A percentile compares a stretch with the other conserved stretches of the same genome.
phyloP scores from a whole-genome alignment of 2,797 vertebrate genomes.

The Chrosomus eos region DNA sequence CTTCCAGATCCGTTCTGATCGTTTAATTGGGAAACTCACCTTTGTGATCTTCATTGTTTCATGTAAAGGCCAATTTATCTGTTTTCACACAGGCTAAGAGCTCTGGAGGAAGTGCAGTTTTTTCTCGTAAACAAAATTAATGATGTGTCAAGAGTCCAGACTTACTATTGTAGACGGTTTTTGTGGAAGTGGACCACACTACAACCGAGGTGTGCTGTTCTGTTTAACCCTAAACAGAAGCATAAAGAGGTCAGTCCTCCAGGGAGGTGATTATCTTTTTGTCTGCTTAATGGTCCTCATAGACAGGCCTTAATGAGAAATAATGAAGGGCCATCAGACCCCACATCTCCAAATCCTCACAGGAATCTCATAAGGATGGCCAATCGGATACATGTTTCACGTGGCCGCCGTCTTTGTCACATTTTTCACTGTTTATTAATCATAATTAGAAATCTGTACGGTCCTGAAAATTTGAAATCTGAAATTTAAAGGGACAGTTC shows the following conservation, averaged over 20 bases:
- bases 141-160: constrained; percentile 48
- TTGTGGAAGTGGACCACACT: constrained; percentile 60
- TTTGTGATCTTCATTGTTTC: constrained; percentile 41
- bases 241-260: constrained; percentile 62
- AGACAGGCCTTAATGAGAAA: constrained; percentile 64
- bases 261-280: constrained; percentile 63
- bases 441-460: neutral
- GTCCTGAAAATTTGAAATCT: neutral
- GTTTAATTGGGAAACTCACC: constrained; percentile 20
- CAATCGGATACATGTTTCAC: neutral
- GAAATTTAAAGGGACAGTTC: neutral
- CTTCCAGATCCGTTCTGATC: constrained; percentile 38
- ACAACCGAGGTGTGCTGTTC: constrained; percentile 70
- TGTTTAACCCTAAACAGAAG: constrained; percentile 72
- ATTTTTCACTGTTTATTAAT: constrained; percentile 13
- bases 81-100: constrained; percentile 16
- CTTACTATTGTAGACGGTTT: constrained; percentile 22
- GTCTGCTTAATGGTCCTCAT: constrained; percentile 62
- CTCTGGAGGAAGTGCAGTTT: neutral
- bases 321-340: constrained; percentile 58
- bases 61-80: constrained; percentile 29
- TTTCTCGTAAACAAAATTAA: constrained; percentile 56
- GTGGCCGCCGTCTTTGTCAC: neutral
- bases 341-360: constrained; percentile 31
- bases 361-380: constrained; percentile 29